Evolutionary conservation across 2,888 invertebrate genomes (phyloP).

Genomic region (Stenodera caucasica): DNA sequence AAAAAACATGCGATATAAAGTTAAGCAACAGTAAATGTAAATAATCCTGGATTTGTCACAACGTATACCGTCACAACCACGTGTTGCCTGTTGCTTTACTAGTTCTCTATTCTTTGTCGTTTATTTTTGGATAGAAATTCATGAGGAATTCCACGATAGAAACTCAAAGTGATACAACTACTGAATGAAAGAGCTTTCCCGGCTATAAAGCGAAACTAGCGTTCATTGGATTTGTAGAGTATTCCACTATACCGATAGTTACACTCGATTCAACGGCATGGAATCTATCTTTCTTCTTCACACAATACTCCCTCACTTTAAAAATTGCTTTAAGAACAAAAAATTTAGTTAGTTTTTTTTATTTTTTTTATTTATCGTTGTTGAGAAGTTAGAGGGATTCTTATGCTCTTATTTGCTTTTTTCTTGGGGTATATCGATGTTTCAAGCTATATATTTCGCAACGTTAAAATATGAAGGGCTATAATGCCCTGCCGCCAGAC

Average conservation of each 20-base stretch:
- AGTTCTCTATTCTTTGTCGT: background rate
- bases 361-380: too few relatives aligned
- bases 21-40: background rate
- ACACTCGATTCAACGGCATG: too few relatives aligned
- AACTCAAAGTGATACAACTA: background rate
- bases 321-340: too few relatives aligned
- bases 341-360: too few relatives aligned
- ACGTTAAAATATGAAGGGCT: constrained; percentile 29
- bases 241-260: too few relatives aligned
- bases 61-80: constrained; percentile 3
- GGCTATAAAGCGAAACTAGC: background rate
- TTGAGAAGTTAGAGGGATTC: too few relatives aligned
- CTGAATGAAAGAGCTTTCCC: background rate
- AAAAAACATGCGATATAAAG: constrained; percentile 2
- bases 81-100: background rate
- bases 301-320: too few relatives aligned
- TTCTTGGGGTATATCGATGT: too few relatives aligned
- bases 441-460: too few relatives aligned
- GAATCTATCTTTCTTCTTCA: too few relatives aligned
- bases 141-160: constrained; percentile 1
- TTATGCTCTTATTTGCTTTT: too few relatives aligned
- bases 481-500: constrained; percentile 40
- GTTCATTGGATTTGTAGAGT: background rate
- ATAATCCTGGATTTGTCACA: constrained; percentile 1
- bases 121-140: constrained; percentile 1